These are phyloP conservation scores for Tringa solitaria DNA, from an alignment of 2,113 vertebrate species.

Conservation along the genomic window DNA sequence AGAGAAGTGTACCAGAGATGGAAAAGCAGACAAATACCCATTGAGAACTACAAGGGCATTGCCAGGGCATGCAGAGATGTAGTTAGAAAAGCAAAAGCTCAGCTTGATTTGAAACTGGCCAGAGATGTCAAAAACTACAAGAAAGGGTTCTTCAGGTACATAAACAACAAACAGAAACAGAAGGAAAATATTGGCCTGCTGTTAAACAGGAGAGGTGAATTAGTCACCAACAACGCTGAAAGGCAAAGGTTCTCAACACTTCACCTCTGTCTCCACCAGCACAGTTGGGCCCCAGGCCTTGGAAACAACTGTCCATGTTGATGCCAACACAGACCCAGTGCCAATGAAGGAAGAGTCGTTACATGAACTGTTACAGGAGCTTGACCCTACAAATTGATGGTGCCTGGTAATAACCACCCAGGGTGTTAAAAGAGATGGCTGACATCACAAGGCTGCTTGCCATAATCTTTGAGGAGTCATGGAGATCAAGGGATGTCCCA, in stretches of 20 bases:
- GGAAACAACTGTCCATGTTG: not conserved
- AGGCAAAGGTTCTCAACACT: not conserved
- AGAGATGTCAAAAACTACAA: not conserved
- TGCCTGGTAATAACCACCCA: not conserved
- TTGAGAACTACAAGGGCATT: not conserved
- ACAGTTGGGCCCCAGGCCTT: not conserved
- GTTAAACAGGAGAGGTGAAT: not conserved
- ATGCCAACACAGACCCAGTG: not conserved
- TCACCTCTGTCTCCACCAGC: not conserved
- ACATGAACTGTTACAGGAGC: not conserved
- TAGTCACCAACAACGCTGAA: not conserved
- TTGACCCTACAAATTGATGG: not conserved
- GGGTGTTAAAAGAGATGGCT: not conserved
- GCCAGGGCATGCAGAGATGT: not conserved
- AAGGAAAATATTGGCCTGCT: not conserved
- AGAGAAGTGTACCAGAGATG: not conserved
- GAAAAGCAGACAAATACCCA: not conserved
- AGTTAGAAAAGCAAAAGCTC: not conserved
- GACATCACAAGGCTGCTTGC: not conserved
- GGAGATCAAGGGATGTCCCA: not conserved
- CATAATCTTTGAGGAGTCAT: not conserved
- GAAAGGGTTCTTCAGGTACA: not conserved
- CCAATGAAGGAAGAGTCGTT: not conserved
- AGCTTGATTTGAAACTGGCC: not conserved
- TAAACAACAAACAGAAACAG: not conserved